These are phyloP conservation scores for Saccopteryx bilineata DNA, from an alignment of 2,113 vertebrate genomes.

Conservation along the genomic window DNA sequence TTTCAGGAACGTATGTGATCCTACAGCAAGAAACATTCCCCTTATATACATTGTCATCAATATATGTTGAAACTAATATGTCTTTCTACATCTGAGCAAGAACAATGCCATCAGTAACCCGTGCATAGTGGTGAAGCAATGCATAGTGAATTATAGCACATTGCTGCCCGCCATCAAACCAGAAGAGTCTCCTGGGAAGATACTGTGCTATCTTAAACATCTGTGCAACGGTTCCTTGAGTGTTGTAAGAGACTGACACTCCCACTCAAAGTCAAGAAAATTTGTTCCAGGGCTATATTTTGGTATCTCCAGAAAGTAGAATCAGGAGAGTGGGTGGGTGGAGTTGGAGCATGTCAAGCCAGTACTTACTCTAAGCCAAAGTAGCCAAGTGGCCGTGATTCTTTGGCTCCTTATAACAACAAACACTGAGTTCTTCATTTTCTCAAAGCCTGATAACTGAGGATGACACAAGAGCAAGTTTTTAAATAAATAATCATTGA, in stretches of 20 bases:
- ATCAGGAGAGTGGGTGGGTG: not conserved
- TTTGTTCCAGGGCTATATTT: not conserved
- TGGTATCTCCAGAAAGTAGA: not conserved
- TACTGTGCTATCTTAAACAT: not conserved
- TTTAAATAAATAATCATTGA: not conserved
- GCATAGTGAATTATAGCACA: not conserved
- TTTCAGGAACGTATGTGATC: not conserved
- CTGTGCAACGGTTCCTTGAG: not conserved
- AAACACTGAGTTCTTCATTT: not conserved
- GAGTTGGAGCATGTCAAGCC: not conserved
- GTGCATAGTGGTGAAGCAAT: not conserved
- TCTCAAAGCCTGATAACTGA: not conserved
- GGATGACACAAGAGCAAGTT: not conserved
- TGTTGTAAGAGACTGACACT: not conserved
- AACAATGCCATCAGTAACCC: not conserved
- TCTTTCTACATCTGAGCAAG: not conserved
- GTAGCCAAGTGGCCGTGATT: not conserved
- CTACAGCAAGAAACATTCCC: not conserved
- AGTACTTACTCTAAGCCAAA: not conserved
- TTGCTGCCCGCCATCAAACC: not conserved
- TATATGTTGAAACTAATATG: not conserved
- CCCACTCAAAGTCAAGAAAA: not conserved
- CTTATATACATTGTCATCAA: not conserved
- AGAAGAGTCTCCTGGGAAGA: not conserved
- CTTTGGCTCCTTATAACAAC: not conserved